Conservation (phyloP, 1,140 invertebrate genomes). For the Muscidifurax raptorellus region DNA sequence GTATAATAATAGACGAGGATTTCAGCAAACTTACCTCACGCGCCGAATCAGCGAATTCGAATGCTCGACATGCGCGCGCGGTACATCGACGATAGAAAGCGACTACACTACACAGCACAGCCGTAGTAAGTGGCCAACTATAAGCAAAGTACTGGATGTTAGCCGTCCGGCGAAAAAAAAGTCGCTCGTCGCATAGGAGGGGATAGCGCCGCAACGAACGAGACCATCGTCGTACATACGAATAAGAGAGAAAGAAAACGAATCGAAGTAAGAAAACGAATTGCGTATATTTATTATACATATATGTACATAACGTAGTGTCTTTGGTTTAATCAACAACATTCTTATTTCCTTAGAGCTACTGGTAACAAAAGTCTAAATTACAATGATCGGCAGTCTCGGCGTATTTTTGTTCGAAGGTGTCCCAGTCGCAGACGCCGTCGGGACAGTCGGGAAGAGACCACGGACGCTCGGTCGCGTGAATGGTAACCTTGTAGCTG, state of each 20-base stretch:
- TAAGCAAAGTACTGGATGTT: too few species aligned
- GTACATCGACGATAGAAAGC: background rate
- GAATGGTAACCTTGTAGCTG: constrained; percentile 68
- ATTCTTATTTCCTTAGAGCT: background rate
- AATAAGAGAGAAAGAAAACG: too few species aligned
- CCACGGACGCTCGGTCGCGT: constrained; percentile 67
- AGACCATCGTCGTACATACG: too few species aligned
- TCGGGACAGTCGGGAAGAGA: constrained; percentile 66
- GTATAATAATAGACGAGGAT: background rate
- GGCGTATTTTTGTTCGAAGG: constrained; percentile 57
- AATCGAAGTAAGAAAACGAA: too few species aligned
- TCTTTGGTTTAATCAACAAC: background rate
- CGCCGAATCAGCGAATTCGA: background rate
- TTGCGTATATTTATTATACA: too few species aligned
- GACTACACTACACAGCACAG: background rate
- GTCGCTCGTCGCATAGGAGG: too few species aligned
- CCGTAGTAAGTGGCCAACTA: too few species aligned
- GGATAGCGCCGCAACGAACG: too few species aligned
- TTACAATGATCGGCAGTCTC: constrained; percentile 8
- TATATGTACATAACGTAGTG: too few species aligned
- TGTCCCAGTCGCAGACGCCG: constrained; percentile 65
- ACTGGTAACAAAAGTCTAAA: constrained; percentile 40
- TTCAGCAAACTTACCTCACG: background rate
- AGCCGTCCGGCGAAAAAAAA: too few species aligned
- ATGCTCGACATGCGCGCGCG: background rate